phyloP scores from a whole-genome alignment of 2,888 invertebrate genomes.

The Melikaiella ostensackeni region DNA sequence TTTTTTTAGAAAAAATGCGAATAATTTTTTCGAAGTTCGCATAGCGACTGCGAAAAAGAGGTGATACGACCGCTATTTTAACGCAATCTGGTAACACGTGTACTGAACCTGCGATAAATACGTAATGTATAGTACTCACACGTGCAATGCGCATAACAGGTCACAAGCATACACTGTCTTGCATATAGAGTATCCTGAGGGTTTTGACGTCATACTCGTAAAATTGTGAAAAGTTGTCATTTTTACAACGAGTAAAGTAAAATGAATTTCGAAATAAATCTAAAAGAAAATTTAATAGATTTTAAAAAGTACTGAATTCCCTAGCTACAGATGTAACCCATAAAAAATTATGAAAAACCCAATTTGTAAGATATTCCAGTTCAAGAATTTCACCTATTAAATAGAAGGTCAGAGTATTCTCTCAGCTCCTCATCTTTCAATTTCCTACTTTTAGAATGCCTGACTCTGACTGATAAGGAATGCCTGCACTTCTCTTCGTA shows the following conservation, averaged over 20 bases:
- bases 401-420: slow-evolving; percentile 60
- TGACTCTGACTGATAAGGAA: background rate
- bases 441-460: background rate
- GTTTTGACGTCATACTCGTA: background rate
- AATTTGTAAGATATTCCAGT: background rate
- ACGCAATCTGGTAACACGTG: slow-evolving; percentile 11
- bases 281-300: background rate
- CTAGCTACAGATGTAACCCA: too few species aligned
- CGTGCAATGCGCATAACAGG: background rate
- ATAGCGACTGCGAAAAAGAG: background rate
- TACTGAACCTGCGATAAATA: slow-evolving; percentile 45
- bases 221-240: background rate
- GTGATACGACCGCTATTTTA: background rate
- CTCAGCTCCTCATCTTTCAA: slow-evolving; percentile 61
- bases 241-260: background rate
- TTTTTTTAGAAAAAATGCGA: background rate
- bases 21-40: background rate
- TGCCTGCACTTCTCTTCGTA: background rate
- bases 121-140: background rate
- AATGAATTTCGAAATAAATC: background rate
- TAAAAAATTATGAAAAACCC: background rate
- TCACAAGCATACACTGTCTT: background rate
- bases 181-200: background rate
- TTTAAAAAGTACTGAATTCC: background rate
- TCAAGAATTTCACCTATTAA: slow-evolving; percentile 26